Conservation (phyloP, 2,113 vertebrate genomes). For the Craseonycteris thonglongyai region DNA sequence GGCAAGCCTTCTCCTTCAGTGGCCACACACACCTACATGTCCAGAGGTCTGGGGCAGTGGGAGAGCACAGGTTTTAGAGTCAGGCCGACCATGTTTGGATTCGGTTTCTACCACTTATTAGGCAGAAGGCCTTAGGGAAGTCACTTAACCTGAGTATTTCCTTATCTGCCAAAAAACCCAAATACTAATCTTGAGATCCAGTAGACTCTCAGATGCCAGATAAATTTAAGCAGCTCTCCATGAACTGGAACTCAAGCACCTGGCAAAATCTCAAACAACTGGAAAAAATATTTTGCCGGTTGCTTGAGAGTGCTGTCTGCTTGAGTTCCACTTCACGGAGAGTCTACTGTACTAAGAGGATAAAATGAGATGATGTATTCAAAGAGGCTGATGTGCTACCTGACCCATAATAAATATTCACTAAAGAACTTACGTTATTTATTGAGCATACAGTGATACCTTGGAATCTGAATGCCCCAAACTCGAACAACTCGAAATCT, state of each 20-base stretch:
- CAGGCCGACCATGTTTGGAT: background rate
- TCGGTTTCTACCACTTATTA: background rate
- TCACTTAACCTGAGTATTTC: background rate
- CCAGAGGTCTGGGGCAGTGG: background rate
- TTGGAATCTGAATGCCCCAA: too few relatives aligned
- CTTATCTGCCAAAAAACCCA: background rate
- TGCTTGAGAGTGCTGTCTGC: too few relatives aligned
- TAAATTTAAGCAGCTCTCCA: too few relatives aligned
- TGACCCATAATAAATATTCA: background rate
- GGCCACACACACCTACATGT: fast-evolving
- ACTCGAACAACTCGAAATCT: too few relatives aligned
- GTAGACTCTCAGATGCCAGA: too few relatives aligned
- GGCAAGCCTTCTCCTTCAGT: background rate
- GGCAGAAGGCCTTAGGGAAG: background rate
- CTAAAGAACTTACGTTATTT: background rate
- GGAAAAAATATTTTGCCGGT: too few relatives aligned
- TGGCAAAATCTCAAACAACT: too few relatives aligned
- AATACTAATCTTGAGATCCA: background rate
- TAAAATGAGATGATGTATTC: background rate
- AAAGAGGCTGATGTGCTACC: background rate
- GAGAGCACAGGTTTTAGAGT: background rate
- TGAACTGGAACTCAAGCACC: too few relatives aligned
- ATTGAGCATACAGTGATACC: background rate
- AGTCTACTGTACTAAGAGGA: background rate
- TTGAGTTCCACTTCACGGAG: too few relatives aligned